phyloP scores from a whole-genome alignment of 2,888 invertebrate genomes.

The Ectemnius lituratus region DNA sequence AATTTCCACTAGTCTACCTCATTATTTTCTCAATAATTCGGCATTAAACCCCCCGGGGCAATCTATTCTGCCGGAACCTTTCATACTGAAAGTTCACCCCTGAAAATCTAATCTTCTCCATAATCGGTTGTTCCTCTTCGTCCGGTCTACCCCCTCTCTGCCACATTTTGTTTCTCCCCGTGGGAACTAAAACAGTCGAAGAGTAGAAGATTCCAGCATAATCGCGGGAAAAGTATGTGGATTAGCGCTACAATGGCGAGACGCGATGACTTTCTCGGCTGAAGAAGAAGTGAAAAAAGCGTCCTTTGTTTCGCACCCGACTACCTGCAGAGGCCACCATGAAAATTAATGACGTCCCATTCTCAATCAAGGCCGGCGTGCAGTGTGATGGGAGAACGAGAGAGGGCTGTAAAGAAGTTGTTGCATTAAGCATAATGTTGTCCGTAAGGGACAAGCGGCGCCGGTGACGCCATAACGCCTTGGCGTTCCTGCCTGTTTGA shows the following conservation, averaged over 20 bases:
- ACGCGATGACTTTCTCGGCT: too few species aligned
- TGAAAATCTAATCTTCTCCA: conserved; percentile 47
- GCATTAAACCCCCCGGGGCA: conserved; percentile 46
- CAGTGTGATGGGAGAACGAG: conserved; percentile 5
- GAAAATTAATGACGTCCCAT: neutral
- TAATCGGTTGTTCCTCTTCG: conserved; percentile 24
- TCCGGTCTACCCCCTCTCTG: conserved; percentile 10
- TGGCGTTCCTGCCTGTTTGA: conserved; percentile 43
- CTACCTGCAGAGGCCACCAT: neutral
- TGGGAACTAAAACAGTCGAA: conserved; percentile 23
- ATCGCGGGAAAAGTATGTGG: neutral
- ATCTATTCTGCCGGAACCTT: conserved; percentile 52
- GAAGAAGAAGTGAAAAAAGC: neutral
- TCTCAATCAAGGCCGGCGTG: neutral
- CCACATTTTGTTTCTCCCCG: conserved; percentile 5
- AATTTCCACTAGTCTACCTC: conserved; percentile 37
- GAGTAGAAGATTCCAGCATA: conserved; percentile 25
- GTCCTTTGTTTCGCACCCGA: neutral
- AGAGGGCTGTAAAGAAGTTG: neutral
- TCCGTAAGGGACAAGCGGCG: conserved; percentile 13
- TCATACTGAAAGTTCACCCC: conserved; percentile 52
- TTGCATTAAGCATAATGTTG: conserved; percentile 34
- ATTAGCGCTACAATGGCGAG: neutral
- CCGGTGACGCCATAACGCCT: neutral
- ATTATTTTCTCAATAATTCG: conserved; percentile 53